Percentiles rank a stretch among this genome's conserved stretches.
Evolutionary conservation across 2,888 invertebrate genomes (phyloP).

Genomic region (Lasioglossum zephyrum): DNA sequence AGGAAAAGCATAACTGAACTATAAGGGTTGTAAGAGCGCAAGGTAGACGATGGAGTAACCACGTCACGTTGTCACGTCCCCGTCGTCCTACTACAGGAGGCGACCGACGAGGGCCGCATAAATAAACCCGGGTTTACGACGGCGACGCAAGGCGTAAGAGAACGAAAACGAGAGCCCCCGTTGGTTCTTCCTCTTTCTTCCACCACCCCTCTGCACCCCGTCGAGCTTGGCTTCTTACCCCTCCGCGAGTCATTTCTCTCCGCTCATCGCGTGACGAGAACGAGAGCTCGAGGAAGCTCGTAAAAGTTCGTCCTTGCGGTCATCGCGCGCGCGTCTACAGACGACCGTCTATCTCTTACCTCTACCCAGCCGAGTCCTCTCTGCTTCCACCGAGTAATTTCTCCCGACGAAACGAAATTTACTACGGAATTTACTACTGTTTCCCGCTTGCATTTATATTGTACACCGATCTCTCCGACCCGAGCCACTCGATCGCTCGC

Average conservation of each 20-base stretch:
- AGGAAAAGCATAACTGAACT: conserved; percentile 65
- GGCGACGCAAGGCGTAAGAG: conserved; percentile 62
- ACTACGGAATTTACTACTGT: conserved; percentile 47
- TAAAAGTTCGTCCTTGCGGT: conserved; percentile 79
- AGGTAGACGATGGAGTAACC: conserved; percentile 77
- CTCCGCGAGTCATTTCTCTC: conserved; percentile 55
- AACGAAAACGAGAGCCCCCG: conserved; percentile 68
- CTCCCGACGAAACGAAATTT: conserved; percentile 36
- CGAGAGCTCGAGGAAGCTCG: conserved; percentile 74
- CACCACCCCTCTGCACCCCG: conserved; percentile 11
- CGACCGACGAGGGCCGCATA: conserved; percentile 82
- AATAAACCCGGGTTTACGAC: conserved; percentile 83
- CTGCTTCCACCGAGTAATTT: conserved; percentile 46
- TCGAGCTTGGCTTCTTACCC: conserved; percentile 1
- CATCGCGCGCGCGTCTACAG: conserved; percentile 64
- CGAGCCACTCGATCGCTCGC: neutral
- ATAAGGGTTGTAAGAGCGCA: conserved; percentile 70
- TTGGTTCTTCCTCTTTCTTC: conserved; percentile 28
- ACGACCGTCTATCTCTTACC: conserved; percentile 55
- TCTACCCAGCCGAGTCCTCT: conserved; percentile 8
- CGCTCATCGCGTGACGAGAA: conserved; percentile 72
- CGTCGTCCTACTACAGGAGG: conserved; percentile 80
- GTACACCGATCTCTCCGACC: conserved; percentile 8
- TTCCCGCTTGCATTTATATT: conserved; percentile 37
- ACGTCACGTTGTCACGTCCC: conserved; percentile 82